Conservation (phyloP, 2,797 vertebrate species). For the Miichthys miiuy region DNA sequence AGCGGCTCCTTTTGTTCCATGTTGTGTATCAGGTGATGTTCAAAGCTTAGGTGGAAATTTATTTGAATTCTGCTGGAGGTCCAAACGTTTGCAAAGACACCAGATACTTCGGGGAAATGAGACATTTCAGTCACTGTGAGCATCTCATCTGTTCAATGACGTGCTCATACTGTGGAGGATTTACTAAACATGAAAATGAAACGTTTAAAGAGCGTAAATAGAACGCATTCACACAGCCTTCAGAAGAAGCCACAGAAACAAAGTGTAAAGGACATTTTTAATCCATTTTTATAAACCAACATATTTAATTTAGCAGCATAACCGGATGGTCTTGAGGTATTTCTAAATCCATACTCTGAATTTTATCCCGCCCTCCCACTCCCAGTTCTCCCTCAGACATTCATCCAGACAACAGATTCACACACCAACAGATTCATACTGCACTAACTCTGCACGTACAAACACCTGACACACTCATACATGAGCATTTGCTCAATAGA, state of each 20-base stretch:
- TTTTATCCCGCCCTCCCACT: conserved; percentile 62
- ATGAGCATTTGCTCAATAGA: conserved; percentile 34
- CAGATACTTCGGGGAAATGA: background rate
- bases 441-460: conserved; percentile 48
- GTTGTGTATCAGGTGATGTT: background rate
- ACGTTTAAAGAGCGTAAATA: background rate
- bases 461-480: conserved; percentile 42
- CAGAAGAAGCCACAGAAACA: conserved; percentile 41
- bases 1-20: background rate
- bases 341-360: conserved; percentile 86
- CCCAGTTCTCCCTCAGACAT: conserved; percentile 53
- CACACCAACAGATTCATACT: conserved; percentile 52
- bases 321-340: conserved; percentile 95
- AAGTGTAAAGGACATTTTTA: conserved; percentile 86
- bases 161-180: background rate
- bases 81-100: background rate
- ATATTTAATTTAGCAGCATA: conserved; percentile 93
- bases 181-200: background rate
- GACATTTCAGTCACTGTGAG: background rate
- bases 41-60: background rate
- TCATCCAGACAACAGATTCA: conserved; percentile 57
- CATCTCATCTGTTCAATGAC: background rate
- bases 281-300: conserved; percentile 86
- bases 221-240: background rate
- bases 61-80: no score